phyloP scores from a whole-genome alignment of 2,113 vertebrate species.

The Misgurnus anguillicaudatus region DNA sequence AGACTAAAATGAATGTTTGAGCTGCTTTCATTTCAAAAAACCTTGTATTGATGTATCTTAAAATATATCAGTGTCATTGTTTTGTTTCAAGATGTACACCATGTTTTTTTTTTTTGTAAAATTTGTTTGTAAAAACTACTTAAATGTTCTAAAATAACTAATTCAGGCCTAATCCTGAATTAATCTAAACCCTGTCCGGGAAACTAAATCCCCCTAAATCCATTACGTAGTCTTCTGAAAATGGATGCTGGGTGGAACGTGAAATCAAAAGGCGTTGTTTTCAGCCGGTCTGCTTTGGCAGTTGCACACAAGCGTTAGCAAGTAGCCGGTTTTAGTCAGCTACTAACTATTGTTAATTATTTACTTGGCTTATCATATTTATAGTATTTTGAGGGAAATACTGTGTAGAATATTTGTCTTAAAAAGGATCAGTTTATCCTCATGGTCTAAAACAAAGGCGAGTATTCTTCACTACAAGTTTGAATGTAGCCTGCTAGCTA shows the following conservation, averaged over 20 bases:
- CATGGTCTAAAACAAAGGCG: conserved; percentile 12
- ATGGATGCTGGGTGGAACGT: conserved; percentile 23
- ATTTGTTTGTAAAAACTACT: no score
- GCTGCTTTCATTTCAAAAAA: no score
- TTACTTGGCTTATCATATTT: background rate
- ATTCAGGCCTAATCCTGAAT: no score
- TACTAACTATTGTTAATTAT: background rate
- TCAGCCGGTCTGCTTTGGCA: conserved; percentile 1
- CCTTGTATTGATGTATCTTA: no score
- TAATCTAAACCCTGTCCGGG: no score
- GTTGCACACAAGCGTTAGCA: conserved; percentile 16
- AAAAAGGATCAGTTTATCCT: background rate
- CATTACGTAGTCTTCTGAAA: background rate
- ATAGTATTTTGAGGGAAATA: background rate
- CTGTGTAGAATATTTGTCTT: background rate
- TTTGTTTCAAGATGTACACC: no score
- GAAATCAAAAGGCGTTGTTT: background rate
- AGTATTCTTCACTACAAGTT: conserved; percentile 1
- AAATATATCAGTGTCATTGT: no score
- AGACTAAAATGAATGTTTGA: no score
- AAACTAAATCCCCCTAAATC: no score
- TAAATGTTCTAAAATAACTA: no score
- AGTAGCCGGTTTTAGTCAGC: background rate
- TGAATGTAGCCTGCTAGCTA: background rate
- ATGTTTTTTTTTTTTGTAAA: no score